A percentile compares a stretch with the other conserved stretches of the same genome.
phyloP scores from a whole-genome alignment of 2,797 vertebrate genomes.

The Loris lydekkerianus region DNA sequence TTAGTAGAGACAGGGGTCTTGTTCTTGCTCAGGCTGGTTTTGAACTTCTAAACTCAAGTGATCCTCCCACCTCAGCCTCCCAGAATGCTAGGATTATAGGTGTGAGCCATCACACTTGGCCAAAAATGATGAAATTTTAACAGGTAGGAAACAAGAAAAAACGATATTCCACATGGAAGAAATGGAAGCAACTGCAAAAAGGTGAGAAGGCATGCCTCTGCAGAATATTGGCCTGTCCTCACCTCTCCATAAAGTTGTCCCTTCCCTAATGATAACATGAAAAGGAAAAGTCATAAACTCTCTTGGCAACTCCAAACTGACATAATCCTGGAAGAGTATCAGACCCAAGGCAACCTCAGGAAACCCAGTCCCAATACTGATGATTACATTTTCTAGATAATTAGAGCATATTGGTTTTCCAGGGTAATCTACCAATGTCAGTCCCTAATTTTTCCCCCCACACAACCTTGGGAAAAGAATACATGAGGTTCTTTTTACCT shows the following conservation, averaged over 20 bases:
- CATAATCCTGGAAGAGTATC: slow-evolving; percentile 11
- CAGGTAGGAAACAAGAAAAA: slow-evolving; percentile 12
- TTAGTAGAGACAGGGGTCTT: too few species aligned
- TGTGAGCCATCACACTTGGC: too few species aligned
- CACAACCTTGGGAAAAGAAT: neutral
- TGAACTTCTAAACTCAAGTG: too few species aligned
- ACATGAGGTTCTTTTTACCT: slow-evolving; percentile 45
- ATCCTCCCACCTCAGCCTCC: too few species aligned
- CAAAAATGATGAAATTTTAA: slow-evolving; percentile 49
- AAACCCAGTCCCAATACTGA: neutral
- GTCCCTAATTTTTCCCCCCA: neutral
- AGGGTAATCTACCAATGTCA: neutral
- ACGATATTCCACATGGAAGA: slow-evolving; percentile 27
- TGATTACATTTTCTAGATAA: neutral
- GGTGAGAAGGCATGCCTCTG: neutral
- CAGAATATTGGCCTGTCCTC: neutral
- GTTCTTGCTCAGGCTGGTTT: too few species aligned
- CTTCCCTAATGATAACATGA: slow-evolving; percentile 5
- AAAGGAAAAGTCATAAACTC: slow-evolving; percentile 51
- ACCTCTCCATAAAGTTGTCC: slow-evolving; percentile 30
- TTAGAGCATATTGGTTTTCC: slow-evolving; percentile 21
- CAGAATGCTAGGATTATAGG: too few species aligned
- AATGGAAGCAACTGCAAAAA: slow-evolving; percentile 51
- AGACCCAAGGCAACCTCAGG: neutral
- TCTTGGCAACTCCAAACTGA: neutral